Conservation (phyloP, 1,140 invertebrate genomes). For the Drosophila nigrodunni region DNA sequence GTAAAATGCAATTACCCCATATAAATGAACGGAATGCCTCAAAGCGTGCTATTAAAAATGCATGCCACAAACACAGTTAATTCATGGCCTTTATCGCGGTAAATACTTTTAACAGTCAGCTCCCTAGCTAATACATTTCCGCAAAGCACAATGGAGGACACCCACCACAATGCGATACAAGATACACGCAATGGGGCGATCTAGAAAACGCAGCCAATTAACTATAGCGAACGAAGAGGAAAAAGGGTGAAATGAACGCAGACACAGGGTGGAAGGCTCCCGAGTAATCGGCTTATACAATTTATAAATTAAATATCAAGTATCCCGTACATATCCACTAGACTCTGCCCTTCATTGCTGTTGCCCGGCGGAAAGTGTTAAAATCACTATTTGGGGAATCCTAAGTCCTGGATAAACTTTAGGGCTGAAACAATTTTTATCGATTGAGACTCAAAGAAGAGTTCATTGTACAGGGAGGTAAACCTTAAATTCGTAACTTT, state of each 20-base stretch:
- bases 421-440: too few species aligned
- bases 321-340: slow-evolving; percentile 26
- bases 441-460: too few species aligned
- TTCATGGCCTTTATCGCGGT: slow-evolving; percentile 24
- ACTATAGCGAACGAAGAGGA: slow-evolving; percentile 47
- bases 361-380: not conserved
- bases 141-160: slow-evolving; percentile 15
- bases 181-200: slow-evolving; percentile 36
- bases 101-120: slow-evolving; percentile 15
- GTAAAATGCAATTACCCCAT: slow-evolving; percentile 72
- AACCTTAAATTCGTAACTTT: too few species aligned
- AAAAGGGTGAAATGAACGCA: not conserved
- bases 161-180: not conserved
- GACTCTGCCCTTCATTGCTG: not conserved
- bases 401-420: not conserved
- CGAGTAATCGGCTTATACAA: slow-evolving; percentile 64
- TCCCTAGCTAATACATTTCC: slow-evolving; percentile 24
- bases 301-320: slow-evolving; percentile 70
- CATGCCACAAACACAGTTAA: slow-evolving; percentile 60
- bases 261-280: slow-evolving; percentile 27
- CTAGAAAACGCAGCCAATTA: slow-evolving; percentile 46
- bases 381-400: slow-evolving; percentile 1
- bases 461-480: too few species aligned
- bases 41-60: slow-evolving; percentile 43
- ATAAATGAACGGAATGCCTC: slow-evolving; percentile 35